phyloP scores from a whole-genome alignment of 2,113 vertebrate species.

The Equus przewalskii region DNA sequence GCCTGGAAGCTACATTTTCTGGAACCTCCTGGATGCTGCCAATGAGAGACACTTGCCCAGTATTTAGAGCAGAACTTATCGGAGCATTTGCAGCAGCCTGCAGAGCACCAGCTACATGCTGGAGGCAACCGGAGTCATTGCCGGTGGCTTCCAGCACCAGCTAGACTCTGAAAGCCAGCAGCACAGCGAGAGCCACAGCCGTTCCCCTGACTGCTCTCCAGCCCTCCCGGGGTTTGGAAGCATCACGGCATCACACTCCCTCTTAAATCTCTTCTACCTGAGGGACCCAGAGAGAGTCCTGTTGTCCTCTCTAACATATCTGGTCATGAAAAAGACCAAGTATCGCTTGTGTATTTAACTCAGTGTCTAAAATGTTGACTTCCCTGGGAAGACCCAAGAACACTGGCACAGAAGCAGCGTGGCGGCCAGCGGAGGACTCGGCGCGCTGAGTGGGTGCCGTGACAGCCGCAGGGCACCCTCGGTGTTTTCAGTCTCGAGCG shows the following conservation, averaged over 20 bases:
- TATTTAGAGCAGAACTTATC: background rate
- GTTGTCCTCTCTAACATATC: background rate
- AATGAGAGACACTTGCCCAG: background rate
- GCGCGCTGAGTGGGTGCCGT: background rate
- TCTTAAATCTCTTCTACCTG: background rate
- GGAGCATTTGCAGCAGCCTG: background rate
- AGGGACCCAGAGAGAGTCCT: background rate
- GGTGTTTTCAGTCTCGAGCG: background rate
- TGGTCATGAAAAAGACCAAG: background rate
- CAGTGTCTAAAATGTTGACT: background rate
- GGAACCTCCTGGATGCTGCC: background rate
- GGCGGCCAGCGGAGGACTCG: background rate
- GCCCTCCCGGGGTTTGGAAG: background rate
- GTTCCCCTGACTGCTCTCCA: background rate
- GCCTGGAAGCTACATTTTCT: background rate
- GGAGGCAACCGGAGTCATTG: background rate
- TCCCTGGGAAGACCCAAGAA: background rate
- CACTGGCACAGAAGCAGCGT: background rate
- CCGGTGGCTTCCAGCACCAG: background rate
- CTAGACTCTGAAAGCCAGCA: background rate
- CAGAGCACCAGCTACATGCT: fast-evolving
- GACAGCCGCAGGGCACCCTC: background rate
- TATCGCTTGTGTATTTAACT: background rate
- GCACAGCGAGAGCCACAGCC: background rate
- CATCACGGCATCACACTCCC: background rate